These are phyloP conservation scores for Tylochromis polylepis DNA, from an alignment of 2,113 vertebrate species.

Conservation along the genomic window DNA sequence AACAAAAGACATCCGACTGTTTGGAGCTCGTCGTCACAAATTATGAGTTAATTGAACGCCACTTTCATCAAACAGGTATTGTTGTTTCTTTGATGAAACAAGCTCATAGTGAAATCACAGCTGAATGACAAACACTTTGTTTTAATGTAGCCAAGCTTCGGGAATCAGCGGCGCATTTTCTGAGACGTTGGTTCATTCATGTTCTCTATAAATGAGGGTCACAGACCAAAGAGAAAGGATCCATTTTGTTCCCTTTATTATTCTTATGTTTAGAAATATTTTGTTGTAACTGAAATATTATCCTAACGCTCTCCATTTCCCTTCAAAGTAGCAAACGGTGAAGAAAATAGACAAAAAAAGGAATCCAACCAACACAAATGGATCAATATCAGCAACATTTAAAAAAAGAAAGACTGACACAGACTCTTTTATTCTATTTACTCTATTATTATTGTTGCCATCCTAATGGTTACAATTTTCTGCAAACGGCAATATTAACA, in stretches of 20 bases:
- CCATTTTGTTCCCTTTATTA: background rate
- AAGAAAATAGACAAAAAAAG: background rate
- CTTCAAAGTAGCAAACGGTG: background rate
- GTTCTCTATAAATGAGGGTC: background rate
- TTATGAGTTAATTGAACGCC: background rate
- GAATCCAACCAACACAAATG: background rate
- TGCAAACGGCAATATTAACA: no score
- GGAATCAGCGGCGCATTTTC: background rate
- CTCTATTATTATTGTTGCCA: background rate
- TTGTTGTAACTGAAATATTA: accelerated
- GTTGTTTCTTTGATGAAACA: background rate
- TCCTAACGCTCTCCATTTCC: background rate
- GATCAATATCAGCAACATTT: background rate
- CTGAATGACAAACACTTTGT: background rate
- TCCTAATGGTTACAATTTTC: background rate
- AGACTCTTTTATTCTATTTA: no score
- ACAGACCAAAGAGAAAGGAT: background rate
- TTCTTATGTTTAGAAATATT: background rate
- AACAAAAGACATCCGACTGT: background rate
- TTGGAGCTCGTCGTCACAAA: background rate
- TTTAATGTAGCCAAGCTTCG: background rate
- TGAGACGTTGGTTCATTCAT: background rate
- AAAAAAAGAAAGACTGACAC: background rate
- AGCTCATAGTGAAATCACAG: background rate
- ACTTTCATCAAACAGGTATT: background rate